A percentile compares a stretch with the other conserved stretches of the same genome.
These are phyloP conservation scores for Corvus hawaiiensis DNA, from an alignment of 2,113 vertebrate genomes.

Conservation along the genomic window DNA sequence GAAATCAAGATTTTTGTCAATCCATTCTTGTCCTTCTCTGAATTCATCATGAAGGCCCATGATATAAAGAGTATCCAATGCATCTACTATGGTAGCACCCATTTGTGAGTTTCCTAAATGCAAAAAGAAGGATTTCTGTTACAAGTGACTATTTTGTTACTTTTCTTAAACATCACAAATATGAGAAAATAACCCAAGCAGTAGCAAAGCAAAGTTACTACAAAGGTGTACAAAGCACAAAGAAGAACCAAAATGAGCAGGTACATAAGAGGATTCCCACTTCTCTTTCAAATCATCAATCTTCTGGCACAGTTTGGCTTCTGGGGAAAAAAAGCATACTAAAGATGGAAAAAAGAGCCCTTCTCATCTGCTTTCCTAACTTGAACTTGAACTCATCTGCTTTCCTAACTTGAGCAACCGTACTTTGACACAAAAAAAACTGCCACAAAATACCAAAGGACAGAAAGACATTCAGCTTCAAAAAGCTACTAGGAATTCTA, in stretches of 20 bases:
- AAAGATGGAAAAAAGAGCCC: not conserved
- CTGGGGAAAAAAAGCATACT: not conserved
- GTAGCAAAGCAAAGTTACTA: not conserved
- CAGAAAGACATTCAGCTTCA: not conserved
- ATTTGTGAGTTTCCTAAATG: slow-evolving; percentile 91
- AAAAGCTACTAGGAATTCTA: not conserved
- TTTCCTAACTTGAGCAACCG: not conserved
- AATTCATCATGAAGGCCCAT: slow-evolving; percentile 98
- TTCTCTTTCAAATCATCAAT: not conserved
- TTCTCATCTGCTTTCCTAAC: not conserved
- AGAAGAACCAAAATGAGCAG: not conserved
- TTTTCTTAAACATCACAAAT: not conserved
- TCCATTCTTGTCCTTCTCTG: slow-evolving; percentile 94
- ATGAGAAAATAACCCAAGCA: not conserved
- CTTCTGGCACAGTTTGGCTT: not conserved
- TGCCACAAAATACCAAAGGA: not conserved
- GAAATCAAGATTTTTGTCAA: slow-evolving; percentile 95
- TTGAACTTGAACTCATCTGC: not conserved
- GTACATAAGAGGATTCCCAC: not conserved
- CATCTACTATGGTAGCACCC: slow-evolving; percentile 96
- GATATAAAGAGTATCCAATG: slow-evolving; percentile 95
- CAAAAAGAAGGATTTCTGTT: slow-evolving; percentile 29
- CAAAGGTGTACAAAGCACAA: not conserved
- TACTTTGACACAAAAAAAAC: not conserved
- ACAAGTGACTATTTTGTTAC: not conserved